Base-by-base conservation (phyloP, 1,140 invertebrate species). In the Caenorhabditis briggsae region DNA sequence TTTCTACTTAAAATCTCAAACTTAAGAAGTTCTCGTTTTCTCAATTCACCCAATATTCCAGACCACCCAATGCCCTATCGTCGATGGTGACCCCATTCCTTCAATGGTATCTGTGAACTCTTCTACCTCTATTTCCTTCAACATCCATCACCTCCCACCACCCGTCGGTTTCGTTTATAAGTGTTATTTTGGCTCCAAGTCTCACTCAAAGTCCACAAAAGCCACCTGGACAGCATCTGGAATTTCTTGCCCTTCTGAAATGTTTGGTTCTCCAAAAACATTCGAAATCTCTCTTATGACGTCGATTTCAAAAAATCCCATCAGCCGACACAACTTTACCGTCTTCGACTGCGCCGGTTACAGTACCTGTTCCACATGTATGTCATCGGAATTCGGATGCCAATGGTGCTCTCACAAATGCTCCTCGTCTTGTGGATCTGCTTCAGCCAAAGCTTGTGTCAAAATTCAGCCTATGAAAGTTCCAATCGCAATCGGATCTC, bases 271-370 rank as follows among this genome's bases (percentile, higher is more conserved):
- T 9, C 46, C 46, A 50, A 25, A 78, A 12, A 41, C 8, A 0
- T 59, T 83, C 8, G 55, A 83, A 48, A 43, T 83, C 12, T 83
- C 55, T 11, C 23, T 83, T n/a, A 58, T 83, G 55, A 83, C 82
- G 23, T 83, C 82, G 2, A 43, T 83, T 9, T 83, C 82, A n/a
- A 83, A 46, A 33, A 64, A 59, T 12, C 82, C 53, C 2, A 83
- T 83, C 58, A 83, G 55, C 18, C 55, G 82, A 7, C 58, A 83
- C 20, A 58, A 83, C 41, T 58, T 83, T 12, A 64, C 55, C 2
- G 82, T 83, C 48, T 83, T n/a, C 82, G 46, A 83, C 20, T 83
- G 82, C 82, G 43, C 55, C 3, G 82, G 33, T 5, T 83, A 59
- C 58, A 25, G 16, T 20, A 83, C 82, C 2, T 83, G 82, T 48